These are phyloP conservation scores for Zoanthus gigantus DNA, from an alignment of 92 coral and sea anemone genomes.

Conservation along the genomic window DNA sequence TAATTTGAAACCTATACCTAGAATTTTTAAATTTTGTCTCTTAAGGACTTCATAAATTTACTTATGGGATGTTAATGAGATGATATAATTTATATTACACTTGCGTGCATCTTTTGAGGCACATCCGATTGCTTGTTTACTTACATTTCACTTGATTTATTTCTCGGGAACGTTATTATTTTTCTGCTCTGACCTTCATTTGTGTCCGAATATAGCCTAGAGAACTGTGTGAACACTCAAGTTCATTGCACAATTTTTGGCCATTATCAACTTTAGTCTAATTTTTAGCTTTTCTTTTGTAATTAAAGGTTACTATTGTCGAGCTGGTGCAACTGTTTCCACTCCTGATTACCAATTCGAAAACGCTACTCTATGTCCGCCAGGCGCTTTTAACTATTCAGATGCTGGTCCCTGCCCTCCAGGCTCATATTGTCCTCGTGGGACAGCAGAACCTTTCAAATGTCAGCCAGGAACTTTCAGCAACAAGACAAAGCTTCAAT, in stretches of 20 bases:
- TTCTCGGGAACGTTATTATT: background rate
- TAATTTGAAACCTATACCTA: no score
- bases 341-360: slow-evolving; percentile 80
- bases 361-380: slow-evolving; percentile 83
- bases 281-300: background rate
- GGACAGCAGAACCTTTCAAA: slow-evolving; percentile 89
- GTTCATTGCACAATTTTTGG: no score
- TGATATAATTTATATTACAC: no score
- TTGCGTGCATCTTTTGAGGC: background rate
- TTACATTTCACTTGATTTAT: background rate
- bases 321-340: slow-evolving; percentile 93
- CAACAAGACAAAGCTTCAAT: slow-evolving; percentile 73
- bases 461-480: slow-evolving; percentile 99
- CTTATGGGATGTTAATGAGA: no score
- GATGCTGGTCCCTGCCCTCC: slow-evolving; percentile 97
- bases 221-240: no score
- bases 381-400: slow-evolving; percentile 94
- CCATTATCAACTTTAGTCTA: background rate
- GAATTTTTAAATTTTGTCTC: no score
- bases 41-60: no score
- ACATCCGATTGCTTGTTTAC: background rate
- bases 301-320: slow-evolving; percentile 88
- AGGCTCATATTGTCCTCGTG: slow-evolving; percentile 88
- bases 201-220: no score
- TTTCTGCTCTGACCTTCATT: no score